Base-by-base conservation (phyloP, 2,113 vertebrate species). In the Struthidea cinerea region DNA sequence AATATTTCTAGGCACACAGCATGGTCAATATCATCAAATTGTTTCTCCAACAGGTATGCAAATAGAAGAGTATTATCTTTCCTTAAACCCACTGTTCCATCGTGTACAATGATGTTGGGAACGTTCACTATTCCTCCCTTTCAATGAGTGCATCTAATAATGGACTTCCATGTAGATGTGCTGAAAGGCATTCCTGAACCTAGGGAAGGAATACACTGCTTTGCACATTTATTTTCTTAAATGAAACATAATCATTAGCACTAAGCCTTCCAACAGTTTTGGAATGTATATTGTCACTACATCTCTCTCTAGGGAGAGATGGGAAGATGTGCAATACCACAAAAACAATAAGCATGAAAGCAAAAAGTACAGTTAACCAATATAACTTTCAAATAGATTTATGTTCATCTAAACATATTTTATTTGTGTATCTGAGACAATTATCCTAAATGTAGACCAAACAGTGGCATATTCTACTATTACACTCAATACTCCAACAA, bases 361-460 rank as follows among this genome's bases (percentile, higher is more conserved):
- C 55, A 88, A 93, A 84, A 42, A 76, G n/a, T 44, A 44, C 6
- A 9, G 18, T 57, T 70, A 77, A 75, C 88, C 30, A 60, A 49
- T 57, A 33, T 39, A 74, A 81, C 32, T 64, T 88, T 90, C 44
- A 75, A 81, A 75, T 44, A 75, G 56, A 74, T 88, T 94, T 88
- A 82, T 94, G 59, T 49, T 56, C 26, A 35, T 76, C 56, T 90
- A 76, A 88, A 80, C 39, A 71, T 30, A 87, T 75, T 88, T 73
- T 89, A 81, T 91, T 94, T 95, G 67, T 3, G 0, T 87, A 81
- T 84, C 60, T 68, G 46, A 91, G 65, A 77, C 52, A 93, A 12
- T 75, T 90, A 75, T 85, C 32, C 56, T 71, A 85, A 87, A 84
- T 46, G 57, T 70, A 84, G 83, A 56, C 82, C 78, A 93, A 89